Evolutionary conservation across 2,113 vertebrate species (phyloP), one percentile per base, ranked within the genome.

Genomic region (Falcunculus frontatus): DNA sequence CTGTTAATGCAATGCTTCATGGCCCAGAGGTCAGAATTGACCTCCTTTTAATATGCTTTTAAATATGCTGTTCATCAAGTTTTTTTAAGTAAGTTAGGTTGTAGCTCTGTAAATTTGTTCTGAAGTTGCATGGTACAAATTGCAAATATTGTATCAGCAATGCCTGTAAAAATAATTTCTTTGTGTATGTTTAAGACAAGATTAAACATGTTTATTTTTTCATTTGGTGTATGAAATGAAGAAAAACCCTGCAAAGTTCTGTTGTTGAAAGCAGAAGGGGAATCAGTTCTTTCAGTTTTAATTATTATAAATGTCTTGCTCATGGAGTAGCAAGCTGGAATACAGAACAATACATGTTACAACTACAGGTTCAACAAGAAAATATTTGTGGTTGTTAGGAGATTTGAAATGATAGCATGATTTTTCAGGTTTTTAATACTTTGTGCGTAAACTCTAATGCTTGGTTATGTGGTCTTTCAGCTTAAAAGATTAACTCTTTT

Each of bases 11-110:
- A 98, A 22, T 97, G 96, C 94, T 98, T 98, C 95, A 97, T 97
- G 98, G 98, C 98, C 98, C 96, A 98, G 97, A 98, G 98, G 98
- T 98, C 98, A 98, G 87, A 98, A 97, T 30, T 98, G 98, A 97
- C 97, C 97, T 98, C 96, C 93, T 98, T 98, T 98, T 96, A 96
- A 98, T 97, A 91, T 94, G 92, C 85, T 97, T 97, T 98, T 96
- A 97, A 97, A 97, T 97, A 95, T 92, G 81, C 95, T 96, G 81
- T 96, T 97, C 95, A 86, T 96, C 95, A 96, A 7, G 12, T 95
- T 94, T 96, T 96, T 96, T 95, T 86, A 97, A 98, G 91, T 86
- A 95, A 84, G 73, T 85, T 96, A 19, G 9, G 2, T 93, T 93
- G 57, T 94, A 93, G 44, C 81, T 96, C 56, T 94, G 12, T 95